Conservation (phyloP, 2,888 invertebrate genomes). For the Volucella bombylans region DNA sequence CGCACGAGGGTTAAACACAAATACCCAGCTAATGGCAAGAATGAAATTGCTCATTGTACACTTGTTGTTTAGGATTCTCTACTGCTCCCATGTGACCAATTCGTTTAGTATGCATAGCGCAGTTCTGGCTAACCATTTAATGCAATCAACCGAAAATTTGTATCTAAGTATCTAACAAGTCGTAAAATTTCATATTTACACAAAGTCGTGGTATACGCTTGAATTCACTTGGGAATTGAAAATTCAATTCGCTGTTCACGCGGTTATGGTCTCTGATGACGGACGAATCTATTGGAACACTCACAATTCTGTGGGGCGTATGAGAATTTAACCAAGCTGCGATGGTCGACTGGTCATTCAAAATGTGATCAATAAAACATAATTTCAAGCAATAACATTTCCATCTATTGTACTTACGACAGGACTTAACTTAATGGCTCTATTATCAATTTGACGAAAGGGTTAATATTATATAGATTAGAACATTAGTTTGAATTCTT, state of each 20-base stretch:
- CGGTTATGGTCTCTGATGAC: constrained; percentile 22
- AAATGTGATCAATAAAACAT: constrained; percentile 64
- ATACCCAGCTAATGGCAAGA: constrained; percentile 61
- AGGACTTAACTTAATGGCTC: constrained; percentile 20
- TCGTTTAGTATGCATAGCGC: constrained; percentile 71
- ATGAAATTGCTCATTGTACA: constrained; percentile 61
- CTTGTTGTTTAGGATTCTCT: constrained; percentile 43
- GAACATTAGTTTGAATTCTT: no score
- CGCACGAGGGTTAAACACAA: constrained; percentile 65
- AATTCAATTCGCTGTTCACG: constrained; percentile 63
- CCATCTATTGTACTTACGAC: constrained; percentile 41
- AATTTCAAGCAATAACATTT: constrained; percentile 62
- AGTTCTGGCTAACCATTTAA: constrained; percentile 65
- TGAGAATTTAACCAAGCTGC: not conserved
- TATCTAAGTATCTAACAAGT: constrained; percentile 74
- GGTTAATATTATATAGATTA: not conserved
- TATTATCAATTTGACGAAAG: constrained; percentile 42
- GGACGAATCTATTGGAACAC: constrained; percentile 53
- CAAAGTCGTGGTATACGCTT: constrained; percentile 66
- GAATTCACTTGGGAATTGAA: constrained; percentile 57
- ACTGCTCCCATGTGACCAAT: constrained; percentile 66
- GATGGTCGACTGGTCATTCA: constrained; percentile 36
- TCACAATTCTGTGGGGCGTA: constrained; percentile 34
- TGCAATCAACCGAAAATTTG: constrained; percentile 73
- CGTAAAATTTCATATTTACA: constrained; percentile 74